phyloP scores from a whole-genome alignment of 2,888 invertebrate genomes.

The Polymixis lichenea region DNA sequence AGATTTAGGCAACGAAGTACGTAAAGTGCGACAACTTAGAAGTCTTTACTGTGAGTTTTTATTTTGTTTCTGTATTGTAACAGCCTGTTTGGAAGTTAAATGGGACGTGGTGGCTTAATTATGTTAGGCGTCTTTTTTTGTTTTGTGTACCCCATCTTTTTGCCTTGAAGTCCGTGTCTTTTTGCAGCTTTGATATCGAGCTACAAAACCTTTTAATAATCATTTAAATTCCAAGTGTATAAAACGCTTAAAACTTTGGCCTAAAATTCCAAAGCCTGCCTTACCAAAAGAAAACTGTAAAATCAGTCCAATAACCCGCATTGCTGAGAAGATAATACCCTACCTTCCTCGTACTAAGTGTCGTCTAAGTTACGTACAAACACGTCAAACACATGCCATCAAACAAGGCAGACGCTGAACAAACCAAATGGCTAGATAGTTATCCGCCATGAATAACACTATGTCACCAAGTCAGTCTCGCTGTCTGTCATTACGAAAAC shows the following conservation, averaged over 20 bases:
- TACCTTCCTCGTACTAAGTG: conserved; percentile 1
- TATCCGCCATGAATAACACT: conserved; percentile 57
- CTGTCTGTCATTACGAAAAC: conserved; percentile 78
- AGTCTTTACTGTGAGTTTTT: conserved; percentile 65
- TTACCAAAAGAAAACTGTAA: background rate
- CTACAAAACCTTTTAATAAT: background rate
- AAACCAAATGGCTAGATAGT: conserved; percentile 50
- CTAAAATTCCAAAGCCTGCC: background rate
- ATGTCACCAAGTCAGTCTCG: conserved; percentile 64
- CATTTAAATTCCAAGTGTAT: background rate
- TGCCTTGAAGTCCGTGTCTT: background rate
- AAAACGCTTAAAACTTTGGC: background rate
- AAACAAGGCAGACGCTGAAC: conserved; percentile 21
- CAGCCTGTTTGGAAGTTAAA: conserved; percentile 62
- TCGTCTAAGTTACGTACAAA: background rate
- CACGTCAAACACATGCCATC: conserved; percentile 19
- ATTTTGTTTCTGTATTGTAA: conserved; percentile 68
- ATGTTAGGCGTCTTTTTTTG: conserved; percentile 36
- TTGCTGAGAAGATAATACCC: background rate
- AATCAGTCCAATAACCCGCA: background rate
- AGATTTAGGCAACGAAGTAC: conserved; percentile 68
- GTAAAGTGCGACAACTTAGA: conserved; percentile 63
- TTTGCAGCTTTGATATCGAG: background rate
- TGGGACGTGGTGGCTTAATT: conserved; percentile 61
- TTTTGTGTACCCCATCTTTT: background rate